Conservation (phyloP, 2,113 vertebrate genomes). For the Mixornis gularis region DNA sequence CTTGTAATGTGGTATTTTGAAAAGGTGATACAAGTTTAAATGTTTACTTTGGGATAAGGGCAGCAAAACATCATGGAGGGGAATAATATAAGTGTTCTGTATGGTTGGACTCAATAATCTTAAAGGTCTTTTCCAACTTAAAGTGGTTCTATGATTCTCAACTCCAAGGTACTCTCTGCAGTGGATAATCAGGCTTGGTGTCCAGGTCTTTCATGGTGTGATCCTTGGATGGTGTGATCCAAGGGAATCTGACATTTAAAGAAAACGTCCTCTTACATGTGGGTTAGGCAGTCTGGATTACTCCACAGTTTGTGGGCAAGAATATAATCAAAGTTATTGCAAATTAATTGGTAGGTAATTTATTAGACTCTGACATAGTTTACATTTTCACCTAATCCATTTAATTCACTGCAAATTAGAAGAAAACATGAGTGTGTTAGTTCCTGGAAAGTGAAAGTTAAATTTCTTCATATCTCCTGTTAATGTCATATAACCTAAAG, state of each 20-base stretch:
- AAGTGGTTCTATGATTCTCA: not conserved
- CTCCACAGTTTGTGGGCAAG: not conserved
- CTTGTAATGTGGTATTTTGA: not conserved
- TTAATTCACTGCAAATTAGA: not conserved
- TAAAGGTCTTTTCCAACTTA: not conserved
- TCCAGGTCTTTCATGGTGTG: not conserved
- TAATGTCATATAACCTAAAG: not conserved
- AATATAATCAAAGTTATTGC: not conserved
- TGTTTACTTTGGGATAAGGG: not conserved
- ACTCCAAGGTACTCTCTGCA: not conserved
- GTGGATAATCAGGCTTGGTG: not conserved
- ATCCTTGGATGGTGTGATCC: not conserved
- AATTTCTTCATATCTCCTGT: not conserved
- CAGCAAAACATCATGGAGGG: not conserved
- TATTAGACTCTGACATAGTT: not conserved
- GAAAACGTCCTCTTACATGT: not conserved
- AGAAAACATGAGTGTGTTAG: not conserved
- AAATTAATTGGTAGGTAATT: not conserved
- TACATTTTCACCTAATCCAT: not conserved
- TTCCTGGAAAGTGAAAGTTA: not conserved
- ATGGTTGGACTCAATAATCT: not conserved
- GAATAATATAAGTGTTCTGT: not conserved
- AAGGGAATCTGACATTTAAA: not conserved
- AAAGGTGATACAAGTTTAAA: not conserved
- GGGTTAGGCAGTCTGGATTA: not conserved